These are phyloP conservation scores for Oligia fasciuncula DNA, from an alignment of 2,888 invertebrate genomes.

Conservation along the genomic window DNA sequence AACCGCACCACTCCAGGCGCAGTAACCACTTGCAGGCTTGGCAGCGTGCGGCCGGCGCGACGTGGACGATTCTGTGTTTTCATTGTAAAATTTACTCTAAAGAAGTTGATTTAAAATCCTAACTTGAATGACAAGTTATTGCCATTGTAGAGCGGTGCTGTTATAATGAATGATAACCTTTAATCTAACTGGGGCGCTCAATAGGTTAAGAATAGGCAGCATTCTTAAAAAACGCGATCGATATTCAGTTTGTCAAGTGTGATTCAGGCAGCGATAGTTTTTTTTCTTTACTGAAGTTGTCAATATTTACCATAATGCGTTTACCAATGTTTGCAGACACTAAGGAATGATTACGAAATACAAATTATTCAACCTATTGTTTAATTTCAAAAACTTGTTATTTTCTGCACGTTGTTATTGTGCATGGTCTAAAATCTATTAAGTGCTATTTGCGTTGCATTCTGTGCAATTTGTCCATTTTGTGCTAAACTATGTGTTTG, in stretches of 20 bases:
- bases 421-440: conserved; percentile 28
- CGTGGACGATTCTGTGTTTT: neutral
- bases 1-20: neutral
- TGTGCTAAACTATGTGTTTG: conserved; percentile 53
- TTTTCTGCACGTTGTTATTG: conserved; percentile 21
- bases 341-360: conserved; percentile 17
- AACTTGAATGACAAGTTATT: neutral
- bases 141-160: neutral
- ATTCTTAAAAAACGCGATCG: neutral
- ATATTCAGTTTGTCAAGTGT: neutral
- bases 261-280: neutral
- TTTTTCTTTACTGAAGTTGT: neutral
- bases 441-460: conserved; percentile 49
- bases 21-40: neutral
- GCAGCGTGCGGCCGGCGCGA: neutral
- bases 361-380: neutral
- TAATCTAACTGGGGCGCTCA: neutral
- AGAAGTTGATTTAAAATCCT: neutral
- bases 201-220: neutral
- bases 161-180: neutral
- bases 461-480: conserved; percentile 64
- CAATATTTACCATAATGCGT: neutral
- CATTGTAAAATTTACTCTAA: neutral
- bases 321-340: neutral
- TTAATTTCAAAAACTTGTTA: conserved; percentile 2